Evolutionary conservation across 2,113 vertebrate species (phyloP).

Genomic region (Mormoops blainvillei): DNA sequence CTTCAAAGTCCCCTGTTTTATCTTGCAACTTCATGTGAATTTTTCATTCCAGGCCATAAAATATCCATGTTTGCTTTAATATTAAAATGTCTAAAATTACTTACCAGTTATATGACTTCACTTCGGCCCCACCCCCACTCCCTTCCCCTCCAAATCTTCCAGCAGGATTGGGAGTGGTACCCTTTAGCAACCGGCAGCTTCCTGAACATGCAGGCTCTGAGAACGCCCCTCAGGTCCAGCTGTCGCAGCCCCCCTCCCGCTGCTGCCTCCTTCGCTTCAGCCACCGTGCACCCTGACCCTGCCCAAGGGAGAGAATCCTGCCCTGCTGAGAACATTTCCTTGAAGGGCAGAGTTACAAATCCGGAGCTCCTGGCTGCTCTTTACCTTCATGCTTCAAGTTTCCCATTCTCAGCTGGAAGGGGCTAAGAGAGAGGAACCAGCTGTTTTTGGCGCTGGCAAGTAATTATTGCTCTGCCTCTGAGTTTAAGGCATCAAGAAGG

Average conservation of each 20-base stretch:
- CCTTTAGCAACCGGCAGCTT: background rate
- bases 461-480: background rate
- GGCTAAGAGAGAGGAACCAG: conserved; percentile 45
- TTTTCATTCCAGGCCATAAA: conserved; percentile 39
- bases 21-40: conserved; percentile 13
- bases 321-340: background rate
- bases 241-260: background rate
- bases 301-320: background rate
- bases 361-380: background rate
- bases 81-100: conserved; percentile 39
- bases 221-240: background rate
- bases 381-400: conserved; percentile 22
- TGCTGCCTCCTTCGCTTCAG: background rate
- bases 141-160: background rate
- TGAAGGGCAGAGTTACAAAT: background rate
- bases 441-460: conserved; percentile 3
- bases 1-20: background rate
- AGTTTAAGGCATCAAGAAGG: background rate
- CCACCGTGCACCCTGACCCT: background rate
- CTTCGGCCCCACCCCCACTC: background rate
- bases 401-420: conserved; percentile 39
- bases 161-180: background rate
- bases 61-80: conserved; percentile 45
- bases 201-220: background rate
- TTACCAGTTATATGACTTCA: background rate